A percentile compares a stretch with the other conserved stretches of the same genome.
These are phyloP conservation scores for Neomonachus schauinslandi DNA, from an alignment of 2,113 vertebrate genomes.

Conservation along the genomic window DNA sequence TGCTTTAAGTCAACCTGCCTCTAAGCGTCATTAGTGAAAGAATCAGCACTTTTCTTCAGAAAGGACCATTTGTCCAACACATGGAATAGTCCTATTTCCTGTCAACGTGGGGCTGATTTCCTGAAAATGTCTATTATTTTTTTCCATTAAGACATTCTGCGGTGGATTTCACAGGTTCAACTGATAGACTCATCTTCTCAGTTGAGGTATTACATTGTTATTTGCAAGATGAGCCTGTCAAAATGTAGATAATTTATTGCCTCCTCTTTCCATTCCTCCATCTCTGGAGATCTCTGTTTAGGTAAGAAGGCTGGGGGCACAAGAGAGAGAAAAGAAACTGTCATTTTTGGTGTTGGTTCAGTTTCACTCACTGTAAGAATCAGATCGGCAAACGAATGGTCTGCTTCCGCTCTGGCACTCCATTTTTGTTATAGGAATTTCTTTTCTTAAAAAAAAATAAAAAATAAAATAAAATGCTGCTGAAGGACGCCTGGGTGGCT, in stretches of 20 bases:
- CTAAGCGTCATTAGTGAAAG: neutral
- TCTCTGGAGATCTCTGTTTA: neutral
- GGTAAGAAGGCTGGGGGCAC: neutral
- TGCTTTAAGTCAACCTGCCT: neutral
- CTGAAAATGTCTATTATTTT: neutral
- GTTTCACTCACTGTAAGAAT: neutral
- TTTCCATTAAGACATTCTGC: slow-evolving; percentile 7
- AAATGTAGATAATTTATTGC: neutral
- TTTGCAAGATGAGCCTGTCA: slow-evolving; percentile 7
- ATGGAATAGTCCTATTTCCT: slow-evolving; percentile 8
- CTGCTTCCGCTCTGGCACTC: neutral
- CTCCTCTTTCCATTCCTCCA: neutral
- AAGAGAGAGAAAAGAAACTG: slow-evolving; percentile 26
- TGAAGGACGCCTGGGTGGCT: neutral
- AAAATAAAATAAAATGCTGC: neutral
- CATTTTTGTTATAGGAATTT: neutral
- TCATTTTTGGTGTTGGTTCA: neutral
- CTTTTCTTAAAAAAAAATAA: neutral
- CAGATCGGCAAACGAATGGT: neutral
- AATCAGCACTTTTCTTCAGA: neutral
- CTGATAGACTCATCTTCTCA: neutral
- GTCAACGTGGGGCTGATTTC: neutral
- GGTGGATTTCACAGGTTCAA: neutral
- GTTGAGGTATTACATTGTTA: neutral
- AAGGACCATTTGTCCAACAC: slow-evolving; percentile 10